phyloP scores from a whole-genome alignment of 2,113 vertebrate species.

The Clarias batrachus region DNA sequence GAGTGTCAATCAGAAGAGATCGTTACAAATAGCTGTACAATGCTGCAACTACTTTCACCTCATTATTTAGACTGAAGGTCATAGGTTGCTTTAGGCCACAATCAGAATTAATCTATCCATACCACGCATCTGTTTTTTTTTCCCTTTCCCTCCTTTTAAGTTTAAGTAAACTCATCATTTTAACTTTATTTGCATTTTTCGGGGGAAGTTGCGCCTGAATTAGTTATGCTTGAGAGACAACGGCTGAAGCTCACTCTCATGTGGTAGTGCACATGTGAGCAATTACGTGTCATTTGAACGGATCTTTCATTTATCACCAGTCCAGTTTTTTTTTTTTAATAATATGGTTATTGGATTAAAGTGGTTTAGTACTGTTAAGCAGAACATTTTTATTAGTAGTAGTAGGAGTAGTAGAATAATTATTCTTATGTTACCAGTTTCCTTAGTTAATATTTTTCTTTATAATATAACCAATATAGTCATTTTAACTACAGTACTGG shows the following conservation, averaged over 20 bases:
- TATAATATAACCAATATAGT: background rate
- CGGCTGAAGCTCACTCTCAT: background rate
- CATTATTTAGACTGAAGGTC: too few species aligned
- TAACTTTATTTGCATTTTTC: slow-evolving; percentile 7
- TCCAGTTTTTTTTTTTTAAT: background rate
- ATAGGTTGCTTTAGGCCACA: background rate
- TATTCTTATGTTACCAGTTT: too few species aligned
- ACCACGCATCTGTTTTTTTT: background rate
- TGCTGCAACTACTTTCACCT: background rate
- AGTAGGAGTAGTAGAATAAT: too few species aligned
- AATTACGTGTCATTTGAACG: background rate
- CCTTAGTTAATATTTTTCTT: background rate
- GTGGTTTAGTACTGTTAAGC: background rate
- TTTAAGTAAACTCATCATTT: background rate
- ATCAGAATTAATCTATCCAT: background rate
- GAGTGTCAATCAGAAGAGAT: background rate
- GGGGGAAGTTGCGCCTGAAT: background rate
- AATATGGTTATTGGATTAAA: background rate
- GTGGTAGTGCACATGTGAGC: slow-evolving; percentile 17
- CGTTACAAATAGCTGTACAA: background rate
- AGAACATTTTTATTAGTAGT: background rate
- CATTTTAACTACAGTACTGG: background rate
- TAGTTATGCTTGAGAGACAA: background rate
- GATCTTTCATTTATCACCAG: background rate
- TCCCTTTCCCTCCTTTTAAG: background rate